These are phyloP conservation scores for Rhineura floridana DNA, from an alignment of 2,113 vertebrate genomes.

Conservation along the genomic window DNA sequence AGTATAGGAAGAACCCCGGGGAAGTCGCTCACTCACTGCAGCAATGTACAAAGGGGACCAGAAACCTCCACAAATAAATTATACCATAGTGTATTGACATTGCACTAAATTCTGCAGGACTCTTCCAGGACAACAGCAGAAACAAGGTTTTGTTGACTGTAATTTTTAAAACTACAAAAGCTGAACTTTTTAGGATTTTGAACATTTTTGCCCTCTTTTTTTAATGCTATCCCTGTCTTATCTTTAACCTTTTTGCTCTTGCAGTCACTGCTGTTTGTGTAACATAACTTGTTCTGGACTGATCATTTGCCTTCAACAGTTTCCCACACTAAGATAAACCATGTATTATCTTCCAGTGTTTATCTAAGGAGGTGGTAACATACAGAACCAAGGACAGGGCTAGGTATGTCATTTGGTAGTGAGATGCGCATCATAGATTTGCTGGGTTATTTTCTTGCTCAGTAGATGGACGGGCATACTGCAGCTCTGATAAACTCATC, in stretches of 20 bases:
- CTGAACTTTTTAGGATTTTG: slow-evolving; percentile 11
- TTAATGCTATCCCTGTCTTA: slow-evolving; percentile 36
- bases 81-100: not conserved
- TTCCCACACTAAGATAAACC: slow-evolving; percentile 61
- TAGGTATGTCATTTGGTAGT: not conserved
- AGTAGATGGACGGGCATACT: not conserved
- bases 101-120: not conserved
- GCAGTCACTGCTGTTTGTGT: slow-evolving; percentile 49
- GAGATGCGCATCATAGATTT: not conserved
- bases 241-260: slow-evolving; percentile 55
- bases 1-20: too few relatives aligned
- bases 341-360: slow-evolving; percentile 56
- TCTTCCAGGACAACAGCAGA: not conserved
- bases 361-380: slow-evolving; percentile 47
- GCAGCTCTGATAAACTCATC: not conserved
- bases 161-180: not conserved
- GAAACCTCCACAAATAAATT: not conserved
- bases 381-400: slow-evolving; percentile 22
- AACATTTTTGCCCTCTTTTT: not conserved
- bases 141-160: not conserved
- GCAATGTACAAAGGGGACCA: not conserved
- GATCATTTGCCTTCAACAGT: slow-evolving; percentile 60
- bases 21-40: not conserved
- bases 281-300: slow-evolving; percentile 48
- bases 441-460: slow-evolving; percentile 1